Base-by-base conservation (phyloP, 1,140 invertebrate species). In the Calycopis cecrops region DNA sequence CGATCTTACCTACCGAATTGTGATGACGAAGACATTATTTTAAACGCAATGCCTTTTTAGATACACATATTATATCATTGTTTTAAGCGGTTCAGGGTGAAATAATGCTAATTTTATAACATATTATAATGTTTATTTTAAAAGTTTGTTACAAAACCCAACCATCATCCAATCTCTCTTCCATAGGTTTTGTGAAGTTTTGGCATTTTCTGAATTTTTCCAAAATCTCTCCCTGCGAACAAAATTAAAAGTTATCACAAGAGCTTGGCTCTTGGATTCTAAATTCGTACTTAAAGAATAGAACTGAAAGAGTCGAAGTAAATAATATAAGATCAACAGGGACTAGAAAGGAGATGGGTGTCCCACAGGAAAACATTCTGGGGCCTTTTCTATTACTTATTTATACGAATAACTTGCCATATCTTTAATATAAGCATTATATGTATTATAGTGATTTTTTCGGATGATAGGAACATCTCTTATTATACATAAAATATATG, bases 181-280 rank as follows among this genome's bases (percentile, higher is more conserved):
- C 76, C 79, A 88, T 83, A 11, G 84, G 84, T 52, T 76, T 85
- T 0, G 82, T 81, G 56, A 88, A 84, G 55, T 78, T 72, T 54
- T 85, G 79, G 44, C 73, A 79, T 70, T 75, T 69, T 48, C 81
- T 62, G 44, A 88, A 87, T 54, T 86, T 86, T 53, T 88, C 80
- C 35, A 88, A 72, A 61, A 85, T 85, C 63, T 88, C 83, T 12
- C 79, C 79, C 85, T 88, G 65, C 16, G 79, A 57, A 16, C 40
- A 55, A 63, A 59, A 21, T 6, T 3, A 28, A 28, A 28, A 6
- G 6, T 28, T 28, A 6, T 28, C 2, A 28, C 2, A 28, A 28
- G 21, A 28, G 21, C 21, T 6, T 3, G 2, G 21, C 21, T 28
- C 2, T 6, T 2, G 21, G 2, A 28, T 28, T 28, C 2, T n/a